Evolutionary conservation across 2,888 invertebrate species (phyloP).

Genomic region (Drosophila recens): DNA sequence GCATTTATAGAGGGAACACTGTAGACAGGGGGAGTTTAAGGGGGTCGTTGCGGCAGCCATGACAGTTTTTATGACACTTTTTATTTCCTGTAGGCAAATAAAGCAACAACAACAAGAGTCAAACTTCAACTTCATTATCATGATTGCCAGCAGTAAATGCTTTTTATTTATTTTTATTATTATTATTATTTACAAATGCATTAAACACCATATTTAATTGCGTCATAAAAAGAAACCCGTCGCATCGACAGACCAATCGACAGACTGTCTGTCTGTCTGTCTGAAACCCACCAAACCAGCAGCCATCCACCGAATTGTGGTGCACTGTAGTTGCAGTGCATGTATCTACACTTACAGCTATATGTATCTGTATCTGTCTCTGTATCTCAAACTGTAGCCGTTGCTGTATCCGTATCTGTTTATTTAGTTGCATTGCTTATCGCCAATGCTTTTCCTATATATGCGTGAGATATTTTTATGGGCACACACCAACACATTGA

Average conservation of each 20-base stretch:
- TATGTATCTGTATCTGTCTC: constrained; percentile 12
- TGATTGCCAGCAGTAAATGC: constrained; percentile 39
- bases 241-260: constrained; percentile 36
- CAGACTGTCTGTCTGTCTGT: constrained; percentile 19
- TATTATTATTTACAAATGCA: constrained; percentile 78
- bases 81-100: constrained; percentile 76
- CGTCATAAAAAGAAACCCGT: constrained; percentile 60
- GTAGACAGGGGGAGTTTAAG: neutral
- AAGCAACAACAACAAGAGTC: constrained; percentile 53
- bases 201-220: constrained; percentile 78
- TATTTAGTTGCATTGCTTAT: constrained; percentile 75
- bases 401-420: constrained; percentile 45
- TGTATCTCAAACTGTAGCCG: constrained; percentile 2
- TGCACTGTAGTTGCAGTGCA: constrained; percentile 11
- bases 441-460: constrained; percentile 61
- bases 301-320: constrained; percentile 31
- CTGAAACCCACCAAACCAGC: constrained; percentile 13
- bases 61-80: constrained; percentile 74
- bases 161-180: constrained; percentile 61
- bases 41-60: constrained; percentile 45
- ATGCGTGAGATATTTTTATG: constrained; percentile 78
- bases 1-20: constrained; percentile 39
- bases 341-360: constrained; percentile 5
- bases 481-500: constrained; percentile 14
- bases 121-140: constrained; percentile 73